Evolutionary conservation across 2,797 vertebrate species (phyloP), one percentile per base, ranked within the genome.

Genomic region (Arrhamphus sclerolepis): DNA sequence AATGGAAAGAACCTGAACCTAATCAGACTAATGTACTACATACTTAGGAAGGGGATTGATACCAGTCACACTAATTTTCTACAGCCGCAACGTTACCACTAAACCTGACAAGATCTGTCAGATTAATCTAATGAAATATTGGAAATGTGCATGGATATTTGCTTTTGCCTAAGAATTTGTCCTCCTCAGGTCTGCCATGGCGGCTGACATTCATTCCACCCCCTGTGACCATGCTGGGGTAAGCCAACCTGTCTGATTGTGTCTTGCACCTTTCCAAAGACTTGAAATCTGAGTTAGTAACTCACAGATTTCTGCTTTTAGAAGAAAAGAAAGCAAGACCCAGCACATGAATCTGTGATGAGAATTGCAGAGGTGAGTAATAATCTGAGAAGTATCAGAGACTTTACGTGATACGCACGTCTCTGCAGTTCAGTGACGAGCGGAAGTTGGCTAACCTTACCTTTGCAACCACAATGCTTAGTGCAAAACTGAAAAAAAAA

Each of bases 291-390:
- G 43, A 49, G 5, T 48, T 29, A 20, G 13, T 69, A 1, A 62
- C 8, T 78, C 24, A 20, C 73, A 10, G 2, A 59, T 70, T 66
- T 82, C 44, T 85, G 17, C 52, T 78, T 85, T 77, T 82, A 94
- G 93, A 94, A 94, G 65, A 94, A 94, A 78, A 91, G 92, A 85
- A 94, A 94, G 86, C 93, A 94, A 83, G 90, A 93, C 26, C 77
- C 83, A 1, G 49, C 66, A 31, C 65, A 78, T 62, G 86, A 83
- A 39, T 61, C 77, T 71, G 84, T 75, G 61, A 80, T 79, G 68
- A 75, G 88, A 81, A 88, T 89, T 70, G 58, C 57, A 40, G 92
- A 93, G 81, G 92, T 92, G 83, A 89, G 87, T 66, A 55, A 58
- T 20, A 11, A 52, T 46, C 29, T 50, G 34, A 62, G 4, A 62